These are phyloP conservation scores for Manis pentadactyla DNA, from an alignment of 2,797 vertebrate species.

Conservation along the genomic window DNA sequence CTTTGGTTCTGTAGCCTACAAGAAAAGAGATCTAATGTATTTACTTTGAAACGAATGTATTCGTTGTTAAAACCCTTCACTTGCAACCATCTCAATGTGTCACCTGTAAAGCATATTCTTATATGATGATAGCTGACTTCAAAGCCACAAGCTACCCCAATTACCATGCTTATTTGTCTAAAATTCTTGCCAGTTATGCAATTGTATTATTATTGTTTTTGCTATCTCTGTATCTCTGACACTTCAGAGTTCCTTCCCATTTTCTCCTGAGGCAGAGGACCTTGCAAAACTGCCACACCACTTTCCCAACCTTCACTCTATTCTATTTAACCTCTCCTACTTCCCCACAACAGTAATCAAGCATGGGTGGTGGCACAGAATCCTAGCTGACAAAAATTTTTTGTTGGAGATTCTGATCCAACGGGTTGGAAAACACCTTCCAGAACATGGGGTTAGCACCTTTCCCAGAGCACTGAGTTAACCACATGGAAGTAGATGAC, in stretches of 20 bases:
- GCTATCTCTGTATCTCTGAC: background rate
- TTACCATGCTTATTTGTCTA: background rate
- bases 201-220: background rate
- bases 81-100: background rate
- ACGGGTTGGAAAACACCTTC: background rate
- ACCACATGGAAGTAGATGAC: background rate
- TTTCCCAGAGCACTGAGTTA: background rate
- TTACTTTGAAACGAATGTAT: background rate
- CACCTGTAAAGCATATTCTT: conserved; percentile 4
- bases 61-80: background rate
- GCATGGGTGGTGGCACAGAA: background rate
- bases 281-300: background rate
- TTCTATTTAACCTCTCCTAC: background rate
- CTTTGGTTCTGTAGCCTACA: background rate
- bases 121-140: background rate
- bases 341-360: background rate
- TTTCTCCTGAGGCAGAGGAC: background rate
- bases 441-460: background rate
- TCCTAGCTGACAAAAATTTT: background rate
- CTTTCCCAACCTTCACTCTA: background rate
- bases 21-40: background rate
- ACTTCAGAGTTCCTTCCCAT: background rate
- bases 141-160: background rate
- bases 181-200: background rate
- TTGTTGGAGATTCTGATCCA: background rate